phyloP scores from a whole-genome alignment of 1,140 invertebrate species.

The Anoplolepis gracilipes region DNA sequence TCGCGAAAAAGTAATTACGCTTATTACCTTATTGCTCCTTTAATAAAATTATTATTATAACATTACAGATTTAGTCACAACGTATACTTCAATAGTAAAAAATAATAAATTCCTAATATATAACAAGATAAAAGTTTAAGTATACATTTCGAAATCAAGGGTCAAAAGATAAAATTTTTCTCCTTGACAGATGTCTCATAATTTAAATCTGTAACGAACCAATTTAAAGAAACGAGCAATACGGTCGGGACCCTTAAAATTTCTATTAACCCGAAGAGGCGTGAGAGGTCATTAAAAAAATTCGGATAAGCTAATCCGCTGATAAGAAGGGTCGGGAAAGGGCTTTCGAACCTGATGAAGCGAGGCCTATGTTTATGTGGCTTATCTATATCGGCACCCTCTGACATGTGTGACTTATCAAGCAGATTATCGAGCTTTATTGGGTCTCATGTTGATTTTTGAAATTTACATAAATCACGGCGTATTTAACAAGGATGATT shows the following conservation, averaged over 20 bases:
- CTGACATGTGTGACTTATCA: constrained; percentile 70
- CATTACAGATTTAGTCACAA: neutral
- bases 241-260: constrained; percentile 18
- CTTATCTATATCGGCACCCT: constrained; percentile 64
- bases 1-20: neutral
- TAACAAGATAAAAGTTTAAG: neutral
- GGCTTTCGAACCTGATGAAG: constrained; percentile 22
- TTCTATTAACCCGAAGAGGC: constrained; percentile 64
- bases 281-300: constrained; percentile 63
- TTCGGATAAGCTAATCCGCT: constrained; percentile 66
- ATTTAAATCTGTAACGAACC: constrained; percentile 37
- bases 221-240: constrained; percentile 28
- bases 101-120: constrained; percentile 1
- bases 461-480: constrained; percentile 72
- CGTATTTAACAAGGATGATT: constrained; percentile 12
- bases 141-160: neutral
- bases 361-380: constrained; percentile 62
- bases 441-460: constrained; percentile 59
- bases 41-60: neutral
- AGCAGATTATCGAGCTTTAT: constrained; percentile 74
- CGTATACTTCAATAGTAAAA: neutral
- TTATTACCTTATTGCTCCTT: neutral
- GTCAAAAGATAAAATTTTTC: constrained; percentile 36
- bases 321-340: constrained; percentile 64
- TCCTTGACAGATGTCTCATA: constrained; percentile 2